These are phyloP conservation scores for Tinea semifulvella DNA, from an alignment of 2,888 invertebrate species.

Conservation along the genomic window DNA sequence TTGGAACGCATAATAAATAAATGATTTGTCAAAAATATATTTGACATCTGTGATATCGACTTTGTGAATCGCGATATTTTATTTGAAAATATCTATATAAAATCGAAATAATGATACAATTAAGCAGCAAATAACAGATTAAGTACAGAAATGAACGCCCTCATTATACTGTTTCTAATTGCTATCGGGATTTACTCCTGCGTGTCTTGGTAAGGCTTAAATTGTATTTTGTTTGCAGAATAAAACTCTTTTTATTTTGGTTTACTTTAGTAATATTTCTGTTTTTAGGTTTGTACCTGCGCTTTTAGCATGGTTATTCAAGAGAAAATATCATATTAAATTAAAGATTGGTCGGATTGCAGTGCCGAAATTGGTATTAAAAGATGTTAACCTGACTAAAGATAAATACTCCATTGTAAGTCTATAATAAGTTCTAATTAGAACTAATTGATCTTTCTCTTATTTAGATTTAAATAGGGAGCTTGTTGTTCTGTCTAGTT, in stretches of 20 bases:
- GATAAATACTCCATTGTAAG: slow-evolving; percentile 81
- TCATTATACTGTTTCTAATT: slow-evolving; percentile 44
- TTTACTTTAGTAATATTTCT: slow-evolving; percentile 28
- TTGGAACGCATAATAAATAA: too few species aligned
- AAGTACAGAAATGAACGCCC: slow-evolving; percentile 37
- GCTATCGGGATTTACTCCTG: slow-evolving; percentile 63
- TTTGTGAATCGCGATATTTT: too few species aligned
- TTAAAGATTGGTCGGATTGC: slow-evolving; percentile 83
- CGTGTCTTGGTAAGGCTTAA: slow-evolving; percentile 66
- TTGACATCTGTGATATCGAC: too few species aligned
- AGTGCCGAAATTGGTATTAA: slow-evolving; percentile 80
- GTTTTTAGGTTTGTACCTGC: slow-evolving; percentile 77
- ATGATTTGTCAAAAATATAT: too few species aligned
- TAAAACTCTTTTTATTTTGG: slow-evolving; percentile 32
- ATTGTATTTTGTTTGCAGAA: slow-evolving; percentile 21
- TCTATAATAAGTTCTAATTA: too few species aligned
- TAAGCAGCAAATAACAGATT: background rate
- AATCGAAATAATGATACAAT: background rate
- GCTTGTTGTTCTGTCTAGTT: too few species aligned
- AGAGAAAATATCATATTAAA: slow-evolving; percentile 80
- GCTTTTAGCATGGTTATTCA: slow-evolving; percentile 80
- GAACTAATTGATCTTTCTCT: too few species aligned
- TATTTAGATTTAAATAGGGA: too few species aligned
- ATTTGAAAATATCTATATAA: too few species aligned
- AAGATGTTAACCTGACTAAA: slow-evolving; percentile 82